Evolutionary conservation across 2,113 vertebrate species (phyloP).

Genomic region (Apodemus sylvaticus): DNA sequence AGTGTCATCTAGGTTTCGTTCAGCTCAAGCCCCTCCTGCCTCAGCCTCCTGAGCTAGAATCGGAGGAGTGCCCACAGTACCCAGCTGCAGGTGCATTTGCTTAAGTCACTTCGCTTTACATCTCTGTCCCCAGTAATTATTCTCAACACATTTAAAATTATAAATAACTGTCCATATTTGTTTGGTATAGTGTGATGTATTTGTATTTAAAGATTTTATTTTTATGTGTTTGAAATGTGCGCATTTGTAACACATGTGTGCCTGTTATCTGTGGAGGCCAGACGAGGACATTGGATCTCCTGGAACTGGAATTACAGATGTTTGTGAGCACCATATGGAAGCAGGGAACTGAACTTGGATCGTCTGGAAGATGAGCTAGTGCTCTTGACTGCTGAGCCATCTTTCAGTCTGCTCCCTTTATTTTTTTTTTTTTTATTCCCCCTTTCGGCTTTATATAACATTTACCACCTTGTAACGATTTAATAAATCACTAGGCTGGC

Average conservation of each 20-base stretch:
- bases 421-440: not conserved
- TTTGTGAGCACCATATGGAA: not conserved
- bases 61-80: not conserved
- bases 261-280: not conserved
- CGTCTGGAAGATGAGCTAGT: not conserved
- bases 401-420: not conserved
- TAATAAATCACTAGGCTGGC: not conserved
- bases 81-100: not conserved
- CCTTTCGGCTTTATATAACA: too few relatives aligned
- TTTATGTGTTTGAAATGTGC: not conserved
- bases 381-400: not conserved
- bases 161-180: not conserved
- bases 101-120: not conserved
- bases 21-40: not conserved
- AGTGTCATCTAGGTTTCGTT: not conserved
- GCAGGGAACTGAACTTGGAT: not conserved
- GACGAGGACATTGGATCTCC: not conserved
- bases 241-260: not conserved
- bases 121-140: not conserved
- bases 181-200: not conserved
- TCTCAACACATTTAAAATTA: not conserved
- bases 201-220: not conserved
- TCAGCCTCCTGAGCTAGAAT: not conserved
- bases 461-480: too few relatives aligned
- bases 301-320: not conserved